A percentile compares a stretch with the other conserved stretches of the same genome.
Conservation (phyloP, 2,888 invertebrate genomes). For the Polietes domitor region DNA sequence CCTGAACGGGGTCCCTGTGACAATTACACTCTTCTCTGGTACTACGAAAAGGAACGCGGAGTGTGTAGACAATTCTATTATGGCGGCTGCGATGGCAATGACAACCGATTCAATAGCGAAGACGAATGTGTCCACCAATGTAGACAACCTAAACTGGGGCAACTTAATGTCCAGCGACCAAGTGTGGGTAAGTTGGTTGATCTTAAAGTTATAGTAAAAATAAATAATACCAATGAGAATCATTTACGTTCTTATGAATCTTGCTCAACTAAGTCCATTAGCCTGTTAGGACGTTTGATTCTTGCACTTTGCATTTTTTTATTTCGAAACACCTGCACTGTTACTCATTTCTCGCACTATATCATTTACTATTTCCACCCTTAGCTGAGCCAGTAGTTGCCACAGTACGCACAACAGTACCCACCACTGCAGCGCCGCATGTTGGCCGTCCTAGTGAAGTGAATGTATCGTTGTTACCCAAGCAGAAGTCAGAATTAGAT, state of each 20-base stretch:
- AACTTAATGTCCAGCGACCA: too few species aligned
- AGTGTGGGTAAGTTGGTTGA: slow-evolving; percentile 85
- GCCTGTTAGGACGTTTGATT: slow-evolving; percentile 65
- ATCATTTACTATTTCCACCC: slow-evolving; percentile 21
- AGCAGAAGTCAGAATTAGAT: slow-evolving; percentile 82
- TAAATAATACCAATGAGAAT: slow-evolving; percentile 89
- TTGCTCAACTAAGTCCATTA: slow-evolving; percentile 82
- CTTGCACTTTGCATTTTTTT: slow-evolving; percentile 48
- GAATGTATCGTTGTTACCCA: slow-evolving; percentile 81
- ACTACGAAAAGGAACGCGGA: slow-evolving; percentile 85
- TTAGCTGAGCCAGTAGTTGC: slow-evolving; percentile 78
- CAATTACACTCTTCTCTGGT: slow-evolving; percentile 79
- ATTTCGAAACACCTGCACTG: slow-evolving; percentile 62
- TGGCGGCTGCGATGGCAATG: slow-evolving; percentile 94
- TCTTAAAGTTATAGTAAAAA: slow-evolving; percentile 91
- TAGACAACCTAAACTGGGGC: slow-evolving; percentile 86
- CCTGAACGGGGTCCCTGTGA: slow-evolving; percentile 85
- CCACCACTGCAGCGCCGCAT: slow-evolving; percentile 79
- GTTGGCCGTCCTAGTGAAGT: slow-evolving; percentile 77
- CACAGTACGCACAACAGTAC: slow-evolving; percentile 79
- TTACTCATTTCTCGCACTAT: slow-evolving; percentile 42
- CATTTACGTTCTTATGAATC: slow-evolving; percentile 85
- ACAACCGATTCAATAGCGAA: slow-evolving; percentile 91
- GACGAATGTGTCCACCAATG: slow-evolving; percentile 91
- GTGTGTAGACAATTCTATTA: slow-evolving; percentile 89